Percentiles rank a stretch among this genome's conserved stretches.
phyloP scores from a whole-genome alignment of 2,888 invertebrate genomes.

The Chromoteleia sp. region DNA sequence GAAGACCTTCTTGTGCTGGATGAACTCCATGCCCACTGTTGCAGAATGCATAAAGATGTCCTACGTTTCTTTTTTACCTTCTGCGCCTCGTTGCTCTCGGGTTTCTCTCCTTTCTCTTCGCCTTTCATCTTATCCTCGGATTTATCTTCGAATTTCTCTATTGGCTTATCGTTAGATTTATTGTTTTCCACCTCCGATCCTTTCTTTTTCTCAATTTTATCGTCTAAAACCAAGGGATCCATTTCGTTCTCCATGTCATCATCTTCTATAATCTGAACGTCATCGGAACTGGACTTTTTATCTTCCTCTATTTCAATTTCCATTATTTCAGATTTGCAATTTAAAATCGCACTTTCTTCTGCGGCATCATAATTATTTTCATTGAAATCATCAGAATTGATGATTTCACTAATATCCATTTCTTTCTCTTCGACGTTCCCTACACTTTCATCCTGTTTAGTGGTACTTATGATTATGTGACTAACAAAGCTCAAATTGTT shows the following conservation, averaged over 20 bases:
- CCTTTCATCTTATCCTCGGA: slow-evolving; percentile 74
- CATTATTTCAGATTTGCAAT: slow-evolving; percentile 73
- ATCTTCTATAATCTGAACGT: slow-evolving; percentile 79
- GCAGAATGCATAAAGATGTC: slow-evolving; percentile 89
- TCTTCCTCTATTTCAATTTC: slow-evolving; percentile 79
- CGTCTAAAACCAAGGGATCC: slow-evolving; percentile 60
- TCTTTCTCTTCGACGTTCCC: slow-evolving; percentile 70
- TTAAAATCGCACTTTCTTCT: slow-evolving; percentile 70
- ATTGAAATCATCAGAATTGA: slow-evolving; percentile 74
- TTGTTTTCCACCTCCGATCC: slow-evolving; percentile 75
- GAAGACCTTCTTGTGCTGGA: slow-evolving; percentile 84
- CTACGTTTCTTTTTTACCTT: slow-evolving; percentile 88
- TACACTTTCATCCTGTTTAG: slow-evolving; percentile 78
- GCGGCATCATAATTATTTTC: slow-evolving; percentile 84
- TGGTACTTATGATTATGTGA: slow-evolving; percentile 82
- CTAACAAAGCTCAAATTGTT: slow-evolving; percentile 87
- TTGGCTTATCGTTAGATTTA: slow-evolving; percentile 81
- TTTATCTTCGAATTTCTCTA: slow-evolving; percentile 71
- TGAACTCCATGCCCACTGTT: slow-evolving; percentile 92
- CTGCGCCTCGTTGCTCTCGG: slow-evolving; percentile 85
- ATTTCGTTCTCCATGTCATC: slow-evolving; percentile 74
- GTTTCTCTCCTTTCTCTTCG: slow-evolving; percentile 80
- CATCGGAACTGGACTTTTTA: slow-evolving; percentile 77
- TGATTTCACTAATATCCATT: slow-evolving; percentile 57
- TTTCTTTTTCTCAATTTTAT: slow-evolving; percentile 71